phyloP scores from a whole-genome alignment of 2,888 invertebrate genomes.

The Oxyteleia sp. region DNA sequence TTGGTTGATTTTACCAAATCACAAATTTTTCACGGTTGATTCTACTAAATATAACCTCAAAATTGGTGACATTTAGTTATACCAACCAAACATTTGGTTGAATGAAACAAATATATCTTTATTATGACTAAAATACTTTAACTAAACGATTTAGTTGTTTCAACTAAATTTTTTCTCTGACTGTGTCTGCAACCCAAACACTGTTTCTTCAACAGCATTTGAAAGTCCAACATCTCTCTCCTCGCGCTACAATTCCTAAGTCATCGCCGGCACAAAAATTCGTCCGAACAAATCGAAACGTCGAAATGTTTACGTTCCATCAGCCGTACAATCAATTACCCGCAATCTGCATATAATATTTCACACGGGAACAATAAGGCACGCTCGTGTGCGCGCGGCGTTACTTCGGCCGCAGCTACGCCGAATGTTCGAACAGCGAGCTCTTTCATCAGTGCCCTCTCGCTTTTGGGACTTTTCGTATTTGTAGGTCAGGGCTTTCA shows the following conservation, averaged over 20 bases:
- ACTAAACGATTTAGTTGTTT: too few relatives aligned
- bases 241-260: background rate
- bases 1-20: too few relatives aligned
- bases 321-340: conserved; percentile 30
- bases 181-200: too few relatives aligned
- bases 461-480: conserved; percentile 81
- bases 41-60: too few relatives aligned
- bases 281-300: background rate
- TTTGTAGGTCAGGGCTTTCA: conserved; percentile 87
- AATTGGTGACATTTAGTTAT: too few relatives aligned
- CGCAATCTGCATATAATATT: conserved; percentile 34
- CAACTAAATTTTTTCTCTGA: too few relatives aligned
- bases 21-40: too few relatives aligned
- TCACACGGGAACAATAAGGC: conserved; percentile 57
- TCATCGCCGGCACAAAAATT: background rate
- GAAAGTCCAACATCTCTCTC: background rate
- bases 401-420: conserved; percentile 41
- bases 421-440: conserved; percentile 49
- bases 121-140: too few relatives aligned
- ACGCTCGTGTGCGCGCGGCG: conserved; percentile 27
- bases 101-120: too few relatives aligned
- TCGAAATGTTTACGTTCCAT: conserved; percentile 15
- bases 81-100: too few relatives aligned
- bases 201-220: background rate
- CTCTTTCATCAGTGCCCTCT: conserved; percentile 65